Conservation (phyloP, 2,797 vertebrate genomes). For the Pampus argenteus region DNA sequence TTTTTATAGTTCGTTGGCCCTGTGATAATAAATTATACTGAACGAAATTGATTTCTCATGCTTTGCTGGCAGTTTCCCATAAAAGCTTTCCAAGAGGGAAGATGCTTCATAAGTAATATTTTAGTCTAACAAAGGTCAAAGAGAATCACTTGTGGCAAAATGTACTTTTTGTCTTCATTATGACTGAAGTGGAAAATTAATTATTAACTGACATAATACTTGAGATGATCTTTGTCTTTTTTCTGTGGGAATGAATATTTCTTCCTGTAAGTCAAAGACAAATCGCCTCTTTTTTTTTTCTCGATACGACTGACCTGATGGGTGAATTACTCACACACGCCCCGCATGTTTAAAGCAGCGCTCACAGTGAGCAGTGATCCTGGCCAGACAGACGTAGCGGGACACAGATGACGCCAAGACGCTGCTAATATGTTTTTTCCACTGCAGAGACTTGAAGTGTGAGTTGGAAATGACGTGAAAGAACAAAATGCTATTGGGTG, state of each 20-base stretch:
- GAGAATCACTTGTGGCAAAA: conserved; percentile 39
- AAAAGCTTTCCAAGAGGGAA: conserved; percentile 5
- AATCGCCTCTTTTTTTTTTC: not conserved
- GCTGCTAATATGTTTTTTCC: conserved; percentile 15
- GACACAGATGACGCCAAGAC: conserved; percentile 54
- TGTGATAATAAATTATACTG: not conserved
- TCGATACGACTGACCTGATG: not conserved
- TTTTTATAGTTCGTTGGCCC: not conserved
- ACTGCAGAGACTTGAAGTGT: not conserved
- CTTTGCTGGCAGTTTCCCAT: conserved; percentile 50
- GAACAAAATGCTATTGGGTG: conserved; percentile 5
- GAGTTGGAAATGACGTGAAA: not conserved
- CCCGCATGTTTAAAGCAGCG: not conserved
- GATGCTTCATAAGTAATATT: conserved; percentile 8
- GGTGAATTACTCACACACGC: not conserved
- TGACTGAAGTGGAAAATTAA: conserved; percentile 28
- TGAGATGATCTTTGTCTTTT: not conserved
- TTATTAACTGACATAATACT: conserved; percentile 22
- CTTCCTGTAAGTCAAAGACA: conserved; percentile 48
- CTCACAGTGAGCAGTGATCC: conserved; percentile 15
- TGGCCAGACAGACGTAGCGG: conserved; percentile 32
- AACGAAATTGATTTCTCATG: conserved; percentile 19
- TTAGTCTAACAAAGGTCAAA: conserved; percentile 33
- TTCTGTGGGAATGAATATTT: conserved; percentile 22
- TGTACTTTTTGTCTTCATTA: conserved; percentile 29